Base-by-base conservation (phyloP, 1,140 invertebrate species). In the Bicyclus anynana region DNA sequence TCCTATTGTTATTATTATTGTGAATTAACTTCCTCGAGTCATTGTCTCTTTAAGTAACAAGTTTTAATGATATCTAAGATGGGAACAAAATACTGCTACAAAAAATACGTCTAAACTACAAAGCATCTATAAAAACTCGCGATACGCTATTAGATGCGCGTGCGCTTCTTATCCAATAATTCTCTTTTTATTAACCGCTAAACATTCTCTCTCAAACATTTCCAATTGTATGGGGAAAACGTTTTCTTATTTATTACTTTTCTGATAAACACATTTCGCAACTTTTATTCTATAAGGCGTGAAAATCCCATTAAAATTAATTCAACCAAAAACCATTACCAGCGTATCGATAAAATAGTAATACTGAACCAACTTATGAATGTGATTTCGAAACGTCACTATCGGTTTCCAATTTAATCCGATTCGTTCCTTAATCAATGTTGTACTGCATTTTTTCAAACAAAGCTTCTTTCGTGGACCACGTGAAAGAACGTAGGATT, bases 251-350 rank as follows among this genome's bases (percentile, higher is more conserved):
- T 80, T 84, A 44, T 44, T 74, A 76, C 72, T 72, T 64, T 77
- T 66, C 65, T 76, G 59, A 71, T 77, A 74, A 79, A 77, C 68
- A 77, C 71, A 80, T 87, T 87, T 84, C 81, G 71, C 75, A 84
- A 87, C 79, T 85, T 84, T 81, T 84, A 83, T 83, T 81, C 76
- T 84, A 83, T 78, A 85, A 80, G 84, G 71, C 80, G 76, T 83
- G 72, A 84, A 87, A 87, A 87, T 86, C 69, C 80, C 72, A 87
- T 87, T 86, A 84, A 87, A 87, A 87, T 86, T 87, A 87, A 87
- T 86, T 84, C 78, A 80, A 86, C 78, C 74, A 79, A 81, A n/a
- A 86, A 84, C 83, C 81, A 85, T 87, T 87, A 83, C 82, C 67
- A 66, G 60, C 69, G 73, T 87, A 85, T 85, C 84, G 82, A 84